Evolutionary conservation across 2,113 vertebrate species (phyloP).

Genomic region (Galemys pyrenaicus): DNA sequence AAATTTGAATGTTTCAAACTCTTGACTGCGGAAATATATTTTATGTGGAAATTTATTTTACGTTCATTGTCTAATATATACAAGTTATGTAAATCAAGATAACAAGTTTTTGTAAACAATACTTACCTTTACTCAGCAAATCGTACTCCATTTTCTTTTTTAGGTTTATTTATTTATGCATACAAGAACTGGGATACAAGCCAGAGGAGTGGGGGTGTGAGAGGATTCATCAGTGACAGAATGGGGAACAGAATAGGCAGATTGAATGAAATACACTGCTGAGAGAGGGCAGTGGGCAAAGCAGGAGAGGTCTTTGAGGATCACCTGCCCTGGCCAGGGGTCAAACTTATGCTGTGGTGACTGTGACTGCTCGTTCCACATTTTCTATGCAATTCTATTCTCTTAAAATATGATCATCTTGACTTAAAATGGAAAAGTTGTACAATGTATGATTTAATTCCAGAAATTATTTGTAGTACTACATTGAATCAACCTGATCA

Average conservation of each 20-base stretch:
- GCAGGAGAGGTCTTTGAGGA: too few relatives aligned
- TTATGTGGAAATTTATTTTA: neutral
- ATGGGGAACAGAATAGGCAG: too few relatives aligned
- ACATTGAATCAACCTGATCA: constrained; percentile 13
- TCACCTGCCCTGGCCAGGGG: too few relatives aligned
- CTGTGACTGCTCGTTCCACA: too few relatives aligned
- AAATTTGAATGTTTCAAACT: neutral
- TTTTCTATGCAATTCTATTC: constrained; percentile 22
- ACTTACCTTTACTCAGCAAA: neutral
- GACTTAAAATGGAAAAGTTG: constrained; percentile 22
- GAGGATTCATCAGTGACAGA: too few relatives aligned
- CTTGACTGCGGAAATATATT: neutral
- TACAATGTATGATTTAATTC: neutral
- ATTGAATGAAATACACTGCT: too few relatives aligned
- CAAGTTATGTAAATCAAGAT: neutral
- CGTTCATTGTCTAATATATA: neutral
- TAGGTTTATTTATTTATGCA: too few relatives aligned
- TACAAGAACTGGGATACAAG: too few relatives aligned
- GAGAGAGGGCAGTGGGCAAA: too few relatives aligned
- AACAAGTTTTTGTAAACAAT: neutral
- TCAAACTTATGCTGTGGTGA: too few relatives aligned
- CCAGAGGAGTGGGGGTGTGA: too few relatives aligned
- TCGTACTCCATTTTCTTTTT: neutral
- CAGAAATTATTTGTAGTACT: neutral
- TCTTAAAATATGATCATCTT: neutral